Evolutionary conservation across 35 echinoderm and acorn worm genomes (phyloP), one percentile per base, ranked within the genome.

Genomic region (Patiria miniata): DNA sequence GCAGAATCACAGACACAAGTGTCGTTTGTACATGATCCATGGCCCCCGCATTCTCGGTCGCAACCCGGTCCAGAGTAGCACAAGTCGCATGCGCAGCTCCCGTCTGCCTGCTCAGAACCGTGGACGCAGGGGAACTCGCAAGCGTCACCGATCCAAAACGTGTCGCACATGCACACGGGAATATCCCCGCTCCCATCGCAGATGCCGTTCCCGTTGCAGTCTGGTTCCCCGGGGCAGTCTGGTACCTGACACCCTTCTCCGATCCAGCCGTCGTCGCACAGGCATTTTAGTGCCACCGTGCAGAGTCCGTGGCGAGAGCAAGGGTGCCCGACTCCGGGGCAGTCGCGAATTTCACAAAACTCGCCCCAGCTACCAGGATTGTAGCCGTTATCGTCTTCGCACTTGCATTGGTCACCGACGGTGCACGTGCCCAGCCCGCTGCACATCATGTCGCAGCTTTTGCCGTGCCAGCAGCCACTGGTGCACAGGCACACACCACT

Each of bases 401-500:
- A 89, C 51, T 57, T 40, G 33, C 80, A 89, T 42, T 47, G 36
- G 0, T 61, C 77, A 32, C 78, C 77, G 42, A 47, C 42, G 36
- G 33, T 28, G 42, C 94, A 97, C 1, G 8, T 18, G 12, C 94
- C 94, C 6, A 36, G 5, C 5, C 79, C 84, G 61, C 79, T 88
- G 60, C 94, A 97, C 58, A 82, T 42, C 3, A 76, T 77, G 16
- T 81, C 34, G 56, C 94, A 97, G 51, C 90, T 89, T 36, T 34
- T 5, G 0, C 94, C 94, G 83, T 97, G 94, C 94, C 94, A 97
- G 39, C 94, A 92, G 16, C 78, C 83, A 79, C 92, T 77, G 18
- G 89, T 96, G 79, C 94, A 97, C 40, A 73, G 10, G 54, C 94
- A 97, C 16, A 90, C 73, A 12, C 94, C 94, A 90, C 94, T 97